Evolutionary conservation across 1,140 invertebrate genomes (phyloP), one percentile per base, ranked within the genome.

Genomic region (Conus betulinus): DNA sequence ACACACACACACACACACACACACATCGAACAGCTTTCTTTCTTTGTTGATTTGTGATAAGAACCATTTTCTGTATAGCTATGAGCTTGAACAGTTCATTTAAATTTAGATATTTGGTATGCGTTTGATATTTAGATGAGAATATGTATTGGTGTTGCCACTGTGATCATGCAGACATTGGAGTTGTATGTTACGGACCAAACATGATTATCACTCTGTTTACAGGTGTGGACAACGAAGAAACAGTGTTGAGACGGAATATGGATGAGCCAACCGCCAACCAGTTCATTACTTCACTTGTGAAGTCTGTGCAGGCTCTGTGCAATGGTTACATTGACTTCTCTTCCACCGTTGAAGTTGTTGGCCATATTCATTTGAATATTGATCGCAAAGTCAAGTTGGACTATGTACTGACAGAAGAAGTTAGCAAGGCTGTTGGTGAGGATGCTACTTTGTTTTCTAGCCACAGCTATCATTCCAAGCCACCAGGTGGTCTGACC

Each of bases 221-320:
- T 0, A 23, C 67, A 71, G 67, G 67, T 71, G 67, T 71, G 15
- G 67, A 71, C 6, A 71, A 71, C 15, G 8, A 8, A 60, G 57
- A 60, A 60, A 15, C 57, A 60, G 39, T 39, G 39, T 39, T 39
- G 39, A 1, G 39, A 78, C 5, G 11, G 1, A 51, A 53, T 1
- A 94, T 91, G 88, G 89, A 90, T 88, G 84, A 84, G 51, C 83
- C 71, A 20, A 92, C 52, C 67, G 86, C 89, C 7, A 76, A 86
- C 51, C 79, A 55, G 5, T 89, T 89, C 87, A 82, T 89, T 25
- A 27, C 85, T 11, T 87, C 86, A 78, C 17, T 89, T 17, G 89
- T 87, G 4, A 86, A 87, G 53, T 85, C 78, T 13, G 78, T 89
- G 15, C 89, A 85, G 55, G 89, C 89, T 20, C 55, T 89, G 1